phyloP scores from a whole-genome alignment of 2,113 vertebrate genomes.

The Oryzias woworae region DNA sequence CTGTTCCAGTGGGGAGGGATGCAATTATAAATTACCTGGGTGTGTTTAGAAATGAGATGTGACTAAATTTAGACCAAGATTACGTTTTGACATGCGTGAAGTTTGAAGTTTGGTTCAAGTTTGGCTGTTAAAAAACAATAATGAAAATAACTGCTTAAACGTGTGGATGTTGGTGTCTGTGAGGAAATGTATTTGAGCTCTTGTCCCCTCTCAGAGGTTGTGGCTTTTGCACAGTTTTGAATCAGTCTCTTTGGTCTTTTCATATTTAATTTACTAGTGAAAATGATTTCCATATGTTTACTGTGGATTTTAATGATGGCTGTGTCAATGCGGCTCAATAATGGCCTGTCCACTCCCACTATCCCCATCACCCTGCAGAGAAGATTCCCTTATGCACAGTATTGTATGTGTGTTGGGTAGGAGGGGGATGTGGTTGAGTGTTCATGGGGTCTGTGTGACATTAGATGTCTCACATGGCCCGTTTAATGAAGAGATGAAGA shows the following conservation, averaged over 20 bases:
- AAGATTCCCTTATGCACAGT: not conserved
- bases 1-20: too few relatives aligned
- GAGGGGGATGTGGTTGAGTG: too few relatives aligned
- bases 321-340: not conserved
- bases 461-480: conserved; percentile 19
- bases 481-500: conserved; percentile 37
- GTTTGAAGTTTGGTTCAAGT: too few relatives aligned
- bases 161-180: too few relatives aligned
- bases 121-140: too few relatives aligned
- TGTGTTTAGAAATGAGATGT: too few relatives aligned
- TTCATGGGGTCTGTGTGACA: conserved; percentile 3
- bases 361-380: conserved; percentile 2
- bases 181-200: not conserved
- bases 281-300: not conserved
- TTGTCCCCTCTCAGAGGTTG: not conserved
- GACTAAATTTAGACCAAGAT: too few relatives aligned
- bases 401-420: not conserved
- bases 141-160: too few relatives aligned
- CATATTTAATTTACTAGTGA: not conserved
- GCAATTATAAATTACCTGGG: too few relatives aligned
- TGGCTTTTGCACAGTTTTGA: not conserved
- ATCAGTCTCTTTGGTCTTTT: not conserved
- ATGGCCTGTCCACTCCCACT: conserved; percentile 9
- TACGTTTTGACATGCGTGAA: too few relatives aligned
- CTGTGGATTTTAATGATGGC: not conserved